Evolutionary conservation across 2,888 invertebrate genomes (phyloP).

Genomic region (Spilarctia lutea): DNA sequence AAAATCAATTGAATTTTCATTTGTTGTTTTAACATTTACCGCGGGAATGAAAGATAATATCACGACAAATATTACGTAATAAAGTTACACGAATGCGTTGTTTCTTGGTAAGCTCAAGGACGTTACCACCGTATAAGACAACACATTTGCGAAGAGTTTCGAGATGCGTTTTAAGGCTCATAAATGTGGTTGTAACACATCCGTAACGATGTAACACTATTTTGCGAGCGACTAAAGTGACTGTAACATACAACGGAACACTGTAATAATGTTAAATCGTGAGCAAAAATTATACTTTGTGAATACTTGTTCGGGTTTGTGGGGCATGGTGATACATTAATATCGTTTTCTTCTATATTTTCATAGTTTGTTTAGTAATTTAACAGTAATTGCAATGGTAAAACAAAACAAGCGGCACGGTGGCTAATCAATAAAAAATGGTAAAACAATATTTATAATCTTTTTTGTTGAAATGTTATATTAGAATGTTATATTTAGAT

Average conservation of each 20-base stretch:
- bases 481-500: no score
- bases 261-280: constrained; percentile 41
- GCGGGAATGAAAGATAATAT: background rate
- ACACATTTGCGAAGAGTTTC: constrained; percentile 47
- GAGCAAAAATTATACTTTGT: constrained; percentile 34
- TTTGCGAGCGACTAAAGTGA: constrained; percentile 51
- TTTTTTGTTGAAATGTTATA: background rate
- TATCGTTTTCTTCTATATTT: constrained; percentile 6
- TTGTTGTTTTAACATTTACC: background rate
- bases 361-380: background rate
- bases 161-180: constrained; percentile 64
- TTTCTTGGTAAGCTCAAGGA: background rate
- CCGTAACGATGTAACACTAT: constrained; percentile 57
- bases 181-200: constrained; percentile 62
- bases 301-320: constrained; percentile 25
- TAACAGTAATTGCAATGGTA: background rate
- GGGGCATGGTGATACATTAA: background rate
- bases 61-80: constrained; percentile 3
- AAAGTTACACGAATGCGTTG: constrained; percentile 5
- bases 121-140: constrained; percentile 5
- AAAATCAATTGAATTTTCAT: background rate
- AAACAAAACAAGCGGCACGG: background rate
- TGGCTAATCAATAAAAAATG: no score
- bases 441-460: no score
- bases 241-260: constrained; percentile 41